phyloP scores from a whole-genome alignment of 1,140 invertebrate species.

The Philopotamus ludificatus region DNA sequence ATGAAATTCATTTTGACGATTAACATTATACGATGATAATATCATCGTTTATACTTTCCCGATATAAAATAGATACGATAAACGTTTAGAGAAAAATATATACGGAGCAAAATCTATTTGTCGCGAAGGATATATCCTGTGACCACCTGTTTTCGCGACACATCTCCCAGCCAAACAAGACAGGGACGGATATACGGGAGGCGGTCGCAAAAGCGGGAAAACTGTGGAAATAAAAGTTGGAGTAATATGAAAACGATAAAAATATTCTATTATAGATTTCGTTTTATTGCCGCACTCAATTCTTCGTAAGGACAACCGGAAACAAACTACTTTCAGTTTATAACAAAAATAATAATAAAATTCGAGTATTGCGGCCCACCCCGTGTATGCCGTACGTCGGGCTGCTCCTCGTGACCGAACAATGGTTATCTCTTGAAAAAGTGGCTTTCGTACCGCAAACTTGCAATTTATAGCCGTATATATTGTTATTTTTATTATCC shows the following conservation, averaged over 20 bases:
- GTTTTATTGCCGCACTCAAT: slow-evolving; percentile 2
- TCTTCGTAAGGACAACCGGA: slow-evolving; percentile 13
- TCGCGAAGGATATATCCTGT: neutral
- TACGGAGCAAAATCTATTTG: neutral
- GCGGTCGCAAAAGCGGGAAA: neutral
- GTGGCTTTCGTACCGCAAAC: neutral
- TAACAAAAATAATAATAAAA: slow-evolving; percentile 15
- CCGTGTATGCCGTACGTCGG: neutral
- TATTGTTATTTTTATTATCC: too few species aligned
- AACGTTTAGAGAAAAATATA: neutral
- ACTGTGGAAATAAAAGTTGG: neutral
- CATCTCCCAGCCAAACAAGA: too few species aligned
- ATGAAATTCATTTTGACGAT: too few species aligned
- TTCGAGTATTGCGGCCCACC: neutral
- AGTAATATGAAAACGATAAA: neutral
- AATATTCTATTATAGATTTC: slow-evolving; percentile 22
- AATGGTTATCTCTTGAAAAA: neutral
- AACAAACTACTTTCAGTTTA: slow-evolving; percentile 21
- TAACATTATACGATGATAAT: too few species aligned
- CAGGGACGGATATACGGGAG: neutral
- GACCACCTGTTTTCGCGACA: neutral
- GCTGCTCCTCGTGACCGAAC: neutral
- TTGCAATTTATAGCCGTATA: neutral
- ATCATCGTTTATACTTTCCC: too few species aligned
- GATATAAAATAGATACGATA: neutral